Conservation (phyloP, 2,113 vertebrate genomes). For the Andinoacara biseriatus region DNA sequence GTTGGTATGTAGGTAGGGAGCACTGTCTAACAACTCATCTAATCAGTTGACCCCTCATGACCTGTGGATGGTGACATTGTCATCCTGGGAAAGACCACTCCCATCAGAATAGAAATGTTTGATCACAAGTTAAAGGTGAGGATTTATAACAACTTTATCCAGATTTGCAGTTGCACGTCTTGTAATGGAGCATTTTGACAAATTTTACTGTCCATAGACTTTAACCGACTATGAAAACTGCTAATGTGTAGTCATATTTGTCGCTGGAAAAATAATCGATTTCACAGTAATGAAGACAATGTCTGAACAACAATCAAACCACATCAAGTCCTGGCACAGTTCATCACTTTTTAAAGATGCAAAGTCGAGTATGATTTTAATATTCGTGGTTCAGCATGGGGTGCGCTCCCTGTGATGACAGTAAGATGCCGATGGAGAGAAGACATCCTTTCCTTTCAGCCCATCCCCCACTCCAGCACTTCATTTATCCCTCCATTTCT, state of each 20-base stretch:
- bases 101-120: not conserved
- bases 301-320: not conserved
- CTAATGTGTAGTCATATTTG: not conserved
- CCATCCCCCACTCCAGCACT: slow-evolving; percentile 10
- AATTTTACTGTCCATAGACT: not conserved
- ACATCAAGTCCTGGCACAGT: not conserved
- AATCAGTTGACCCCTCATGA: not conserved
- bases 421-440: slow-evolving; percentile 23
- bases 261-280: not conserved
- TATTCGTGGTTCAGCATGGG: not conserved
- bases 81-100: not conserved
- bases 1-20: not conserved
- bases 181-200: not conserved
- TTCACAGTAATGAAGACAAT: not conserved
- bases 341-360: not conserved
- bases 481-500: slow-evolving; percentile 43
- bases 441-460: not conserved
- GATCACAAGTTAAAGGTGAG: not conserved
- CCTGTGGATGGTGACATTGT: not conserved
- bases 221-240: not conserved
- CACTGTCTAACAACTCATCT: not conserved
- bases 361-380: not conserved
- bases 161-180: not conserved
- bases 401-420: slow-evolving; percentile 16
- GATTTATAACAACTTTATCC: not conserved